Percentiles rank a stretch among this genome's conserved stretches.
These are phyloP conservation scores for Hirundo rustica DNA, from an alignment of 2,797 vertebrate genomes.

Conservation along the genomic window DNA sequence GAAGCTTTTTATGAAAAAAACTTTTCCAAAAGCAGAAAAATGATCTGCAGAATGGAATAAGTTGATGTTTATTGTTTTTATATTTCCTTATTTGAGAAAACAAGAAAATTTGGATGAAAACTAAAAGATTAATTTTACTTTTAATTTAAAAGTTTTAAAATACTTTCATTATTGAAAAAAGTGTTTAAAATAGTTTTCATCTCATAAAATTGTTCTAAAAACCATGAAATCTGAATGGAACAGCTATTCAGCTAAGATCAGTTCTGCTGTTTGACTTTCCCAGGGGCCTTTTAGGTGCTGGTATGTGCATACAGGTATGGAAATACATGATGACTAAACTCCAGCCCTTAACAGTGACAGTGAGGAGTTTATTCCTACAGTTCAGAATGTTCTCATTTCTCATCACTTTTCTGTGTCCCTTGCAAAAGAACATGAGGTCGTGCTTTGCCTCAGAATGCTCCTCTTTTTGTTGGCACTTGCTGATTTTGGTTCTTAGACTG, in stretches of 20 bases:
- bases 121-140: too few species aligned
- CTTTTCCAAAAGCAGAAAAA: background rate
- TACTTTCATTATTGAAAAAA: background rate
- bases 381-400: slow-evolving; percentile 23
- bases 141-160: too few species aligned
- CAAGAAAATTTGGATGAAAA: background rate
- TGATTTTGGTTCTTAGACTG: slow-evolving; percentile 4
- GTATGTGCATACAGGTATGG: background rate
- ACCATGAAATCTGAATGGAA: background rate
- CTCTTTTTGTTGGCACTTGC: slow-evolving; percentile 39
- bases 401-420: background rate
- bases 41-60: background rate
- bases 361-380: background rate
- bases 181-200: background rate
- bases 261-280: background rate
- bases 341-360: background rate
- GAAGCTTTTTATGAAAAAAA: background rate
- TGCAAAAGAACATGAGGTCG: background rate
- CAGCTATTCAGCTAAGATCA: background rate
- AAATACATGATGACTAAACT: background rate
- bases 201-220: background rate
- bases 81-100: background rate
- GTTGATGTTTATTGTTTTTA: background rate
- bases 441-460: slow-evolving; percentile 24
- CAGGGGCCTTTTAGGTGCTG: background rate